Percentiles rank a stretch among this genome's conserved stretches.
phyloP scores from a whole-genome alignment of 2,797 vertebrate species.

The Halcyon smyrnensis region DNA sequence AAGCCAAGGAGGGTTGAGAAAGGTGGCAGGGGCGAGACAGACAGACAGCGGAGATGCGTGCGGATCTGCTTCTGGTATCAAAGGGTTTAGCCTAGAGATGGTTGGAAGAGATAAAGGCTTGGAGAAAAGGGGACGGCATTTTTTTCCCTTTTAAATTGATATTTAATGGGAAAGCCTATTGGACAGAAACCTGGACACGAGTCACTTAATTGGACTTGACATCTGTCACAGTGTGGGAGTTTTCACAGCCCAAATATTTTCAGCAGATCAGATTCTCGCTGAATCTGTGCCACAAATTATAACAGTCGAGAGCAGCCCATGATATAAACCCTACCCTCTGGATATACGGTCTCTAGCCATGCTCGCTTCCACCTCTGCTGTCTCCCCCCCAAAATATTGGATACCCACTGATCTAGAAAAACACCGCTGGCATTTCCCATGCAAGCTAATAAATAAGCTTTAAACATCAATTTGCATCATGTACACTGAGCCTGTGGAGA shows the following conservation, averaged over 20 bases:
- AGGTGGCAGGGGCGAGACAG: slow-evolving; percentile 50
- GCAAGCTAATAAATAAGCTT: slow-evolving; percentile 62
- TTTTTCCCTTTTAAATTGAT: slow-evolving; percentile 78
- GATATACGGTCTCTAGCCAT: slow-evolving; percentile 46
- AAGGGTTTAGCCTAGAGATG: slow-evolving; percentile 80
- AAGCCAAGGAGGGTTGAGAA: slow-evolving; percentile 50
- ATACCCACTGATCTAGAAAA: slow-evolving; percentile 64
- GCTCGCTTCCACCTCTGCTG: background rate
- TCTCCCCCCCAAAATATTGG: background rate
- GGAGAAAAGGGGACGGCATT: slow-evolving; percentile 74
- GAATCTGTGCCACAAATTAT: slow-evolving; percentile 79
- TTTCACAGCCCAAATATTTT: slow-evolving; percentile 85
- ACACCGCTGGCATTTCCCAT: slow-evolving; percentile 44
- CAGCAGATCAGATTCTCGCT: slow-evolving; percentile 79
- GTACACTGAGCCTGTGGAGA: background rate
- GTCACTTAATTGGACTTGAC: slow-evolving; percentile 86
- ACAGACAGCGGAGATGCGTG: background rate
- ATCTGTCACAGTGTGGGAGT: slow-evolving; percentile 86
- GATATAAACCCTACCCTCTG: slow-evolving; percentile 70
- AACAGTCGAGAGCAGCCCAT: slow-evolving; percentile 73
- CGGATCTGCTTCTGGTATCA: slow-evolving; percentile 79
- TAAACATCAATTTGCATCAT: slow-evolving; percentile 44
- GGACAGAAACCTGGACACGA: slow-evolving; percentile 82
- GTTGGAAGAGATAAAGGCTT: slow-evolving; percentile 86
- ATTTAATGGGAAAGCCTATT: slow-evolving; percentile 85